Conservation (phyloP, 2,797 vertebrate species). For the Schizopygopsis pylzovi region DNA sequence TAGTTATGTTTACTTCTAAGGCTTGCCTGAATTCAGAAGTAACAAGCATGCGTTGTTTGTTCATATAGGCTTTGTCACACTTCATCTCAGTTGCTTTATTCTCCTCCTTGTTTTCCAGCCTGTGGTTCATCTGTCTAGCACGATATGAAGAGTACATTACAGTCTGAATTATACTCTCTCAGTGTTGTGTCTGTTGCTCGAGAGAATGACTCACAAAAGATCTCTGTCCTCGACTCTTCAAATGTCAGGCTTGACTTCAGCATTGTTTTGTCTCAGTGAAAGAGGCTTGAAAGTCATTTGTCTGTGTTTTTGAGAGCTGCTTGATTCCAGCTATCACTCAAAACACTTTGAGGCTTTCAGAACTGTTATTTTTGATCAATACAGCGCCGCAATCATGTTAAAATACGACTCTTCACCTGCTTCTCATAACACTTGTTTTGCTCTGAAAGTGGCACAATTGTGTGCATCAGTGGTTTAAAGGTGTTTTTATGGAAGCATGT, state of each 20-base stretch:
- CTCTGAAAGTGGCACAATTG: not conserved
- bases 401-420: not conserved
- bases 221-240: conserved; percentile 15
- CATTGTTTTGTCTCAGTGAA: not conserved
- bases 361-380: not conserved
- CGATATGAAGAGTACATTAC: not conserved
- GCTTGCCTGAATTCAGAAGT: not conserved
- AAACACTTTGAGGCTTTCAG: conserved; percentile 8
- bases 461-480: not conserved
- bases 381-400: not conserved
- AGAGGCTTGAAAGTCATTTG: not conserved
- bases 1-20: not conserved
- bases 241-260: conserved; percentile 27
- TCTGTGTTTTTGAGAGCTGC: conserved; percentile 4
- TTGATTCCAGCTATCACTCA: not conserved
- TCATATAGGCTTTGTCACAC: not conserved
- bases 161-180: not conserved
- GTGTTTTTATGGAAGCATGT: not conserved
- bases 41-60: not conserved
- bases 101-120: conserved; percentile 27
- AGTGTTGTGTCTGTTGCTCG: not conserved
- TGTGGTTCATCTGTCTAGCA: conserved; percentile 9
- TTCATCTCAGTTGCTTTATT: not conserved
- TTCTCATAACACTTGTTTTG: not conserved
- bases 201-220: conserved; percentile 28